Base-by-base conservation (phyloP, 1,140 invertebrate species). In the Amphibalanus amphitrite region DNA sequence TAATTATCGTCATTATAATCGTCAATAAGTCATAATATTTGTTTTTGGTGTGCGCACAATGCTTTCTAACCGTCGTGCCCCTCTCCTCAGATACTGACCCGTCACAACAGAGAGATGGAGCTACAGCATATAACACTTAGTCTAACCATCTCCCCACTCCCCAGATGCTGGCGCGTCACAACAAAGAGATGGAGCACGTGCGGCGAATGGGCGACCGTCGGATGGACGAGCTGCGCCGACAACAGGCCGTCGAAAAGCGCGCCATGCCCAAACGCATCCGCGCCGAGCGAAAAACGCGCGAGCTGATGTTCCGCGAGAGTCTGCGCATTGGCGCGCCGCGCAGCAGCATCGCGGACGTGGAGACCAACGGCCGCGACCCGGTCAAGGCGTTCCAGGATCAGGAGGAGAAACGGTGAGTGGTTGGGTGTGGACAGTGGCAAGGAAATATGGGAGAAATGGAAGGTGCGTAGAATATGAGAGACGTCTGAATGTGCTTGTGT, bases 231-330 rank as follows among this genome's bases (percentile, higher is more conserved):
- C 79, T 99, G 72, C 80, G 92, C 3, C 95, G 96, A 78, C 86
- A 92, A 28, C 95, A 98, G 40, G 74, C 73, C 30, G 82, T 90
- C 15, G 96, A 98, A 79, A 92, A 92, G 78, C 85, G 95, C 64
- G 91, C 93, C 40, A 81, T 98, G 74, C 96, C 96, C 0, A 98
- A 98, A 78, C 84, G 93, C 64, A 95, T 97, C 74, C 85, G 93
- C 10, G 87, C 87, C 6, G 95, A 97, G 82, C 94, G 95, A 88
- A 97, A 96, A 79, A 92, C 93, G 1, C 81, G 95, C 0, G 93
- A 96, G 81, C 88, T 93, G 83, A 97, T 97, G 93, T 77, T 77
- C 74, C 75, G 77, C 71, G 82, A 70, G 78, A 92, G 87, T 30
- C 87, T 96, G 81, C 83, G 93, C 38, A 95, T 97, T 76, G 90